These are phyloP conservation scores for Phataginus tetradactyla DNA, from an alignment of 2,797 vertebrate genomes.

Conservation along the genomic window DNA sequence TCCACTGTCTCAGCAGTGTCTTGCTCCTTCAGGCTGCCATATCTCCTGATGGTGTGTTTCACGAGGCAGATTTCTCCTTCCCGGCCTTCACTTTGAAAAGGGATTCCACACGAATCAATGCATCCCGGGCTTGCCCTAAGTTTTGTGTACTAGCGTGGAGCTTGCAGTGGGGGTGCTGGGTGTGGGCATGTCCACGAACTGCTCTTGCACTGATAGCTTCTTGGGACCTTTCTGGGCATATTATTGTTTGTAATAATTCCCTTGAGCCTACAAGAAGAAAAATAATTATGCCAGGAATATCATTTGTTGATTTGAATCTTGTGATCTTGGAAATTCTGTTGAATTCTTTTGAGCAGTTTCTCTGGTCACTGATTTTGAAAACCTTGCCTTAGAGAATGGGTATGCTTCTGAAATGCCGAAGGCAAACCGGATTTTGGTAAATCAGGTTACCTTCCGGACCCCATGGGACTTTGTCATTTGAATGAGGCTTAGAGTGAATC, in stretches of 20 bases:
- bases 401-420: background rate
- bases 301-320: constrained; percentile 39
- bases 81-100: background rate
- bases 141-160: background rate
- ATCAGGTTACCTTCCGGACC: background rate
- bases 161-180: background rate
- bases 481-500: constrained; percentile 30
- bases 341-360: constrained; percentile 40
- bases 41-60: background rate
- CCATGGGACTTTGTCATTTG: background rate
- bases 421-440: constrained; percentile 29
- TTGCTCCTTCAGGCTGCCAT: background rate
- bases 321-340: background rate
- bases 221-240: background rate
- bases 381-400: background rate
- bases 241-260: background rate
- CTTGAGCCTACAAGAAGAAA: constrained; percentile 34
- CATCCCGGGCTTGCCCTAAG: background rate
- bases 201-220: background rate
- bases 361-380: constrained; percentile 49
- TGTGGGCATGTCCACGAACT: too few relatives aligned
- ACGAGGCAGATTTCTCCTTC: background rate
- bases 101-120: background rate
- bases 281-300: background rate
- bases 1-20: background rate